Evolutionary conservation across 2,113 vertebrate genomes (phyloP).

Genomic region (Elachura formosa): DNA sequence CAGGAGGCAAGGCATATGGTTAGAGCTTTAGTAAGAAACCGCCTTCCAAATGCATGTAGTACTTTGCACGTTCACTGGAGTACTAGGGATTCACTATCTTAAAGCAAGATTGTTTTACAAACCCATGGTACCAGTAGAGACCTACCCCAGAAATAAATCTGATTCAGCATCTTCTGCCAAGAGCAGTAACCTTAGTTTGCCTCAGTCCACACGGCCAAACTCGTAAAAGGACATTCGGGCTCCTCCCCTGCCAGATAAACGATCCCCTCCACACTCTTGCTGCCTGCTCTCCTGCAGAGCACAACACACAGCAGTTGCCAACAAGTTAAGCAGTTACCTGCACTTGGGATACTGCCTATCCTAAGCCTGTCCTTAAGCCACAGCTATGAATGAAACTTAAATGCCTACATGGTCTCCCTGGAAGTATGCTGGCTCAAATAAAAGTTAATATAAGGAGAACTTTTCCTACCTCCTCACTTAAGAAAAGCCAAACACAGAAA

Average conservation of each 20-base stretch:
- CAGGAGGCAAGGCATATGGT: fast-evolving
- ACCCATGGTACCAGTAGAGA: neutral
- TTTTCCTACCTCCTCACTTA: neutral
- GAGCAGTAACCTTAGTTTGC: neutral
- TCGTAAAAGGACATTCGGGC: neutral
- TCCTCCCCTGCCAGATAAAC: neutral
- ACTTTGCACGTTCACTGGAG: neutral
- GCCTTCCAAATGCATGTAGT: fast-evolving
- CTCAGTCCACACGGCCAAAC: neutral
- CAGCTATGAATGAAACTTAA: neutral
- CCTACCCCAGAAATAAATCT: neutral
- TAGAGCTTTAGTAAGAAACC: neutral
- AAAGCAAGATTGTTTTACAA: neutral
- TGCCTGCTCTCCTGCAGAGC: neutral
- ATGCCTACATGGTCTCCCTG: neutral
- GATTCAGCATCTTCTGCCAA: neutral
- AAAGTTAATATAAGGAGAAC: neutral
- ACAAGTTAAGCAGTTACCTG: neutral
- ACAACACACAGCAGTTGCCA: neutral
- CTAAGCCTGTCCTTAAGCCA: neutral
- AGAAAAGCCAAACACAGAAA: neutral
- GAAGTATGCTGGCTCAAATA: neutral
- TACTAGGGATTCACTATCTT: neutral
- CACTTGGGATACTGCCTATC: neutral
- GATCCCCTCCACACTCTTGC: neutral